These are phyloP conservation scores for Enteromius radiatus DNA, from an alignment of 2,797 vertebrate genomes.

Conservation along the genomic window DNA sequence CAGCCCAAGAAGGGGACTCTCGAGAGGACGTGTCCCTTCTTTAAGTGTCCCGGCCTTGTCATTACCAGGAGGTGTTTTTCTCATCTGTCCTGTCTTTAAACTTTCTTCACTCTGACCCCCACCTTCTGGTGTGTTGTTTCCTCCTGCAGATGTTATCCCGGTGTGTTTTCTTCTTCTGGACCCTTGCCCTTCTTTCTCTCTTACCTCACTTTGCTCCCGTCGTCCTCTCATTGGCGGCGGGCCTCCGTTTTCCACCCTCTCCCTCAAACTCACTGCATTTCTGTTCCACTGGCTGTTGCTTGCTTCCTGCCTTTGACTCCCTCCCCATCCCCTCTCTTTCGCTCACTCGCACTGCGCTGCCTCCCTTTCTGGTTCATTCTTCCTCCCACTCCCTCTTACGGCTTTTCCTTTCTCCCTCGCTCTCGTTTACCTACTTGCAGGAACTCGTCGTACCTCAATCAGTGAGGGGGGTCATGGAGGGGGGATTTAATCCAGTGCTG, in stretches of 20 bases:
- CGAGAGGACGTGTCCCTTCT: slow-evolving; percentile 63
- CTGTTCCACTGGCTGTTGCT: slow-evolving; percentile 60
- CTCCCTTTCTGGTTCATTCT: slow-evolving; percentile 60
- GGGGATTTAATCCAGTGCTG: slow-evolving; percentile 73
- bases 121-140: slow-evolving; percentile 59
- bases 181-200: slow-evolving; percentile 71
- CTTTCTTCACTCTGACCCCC: slow-evolving; percentile 54
- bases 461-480: slow-evolving; percentile 54
- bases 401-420: slow-evolving; percentile 51
- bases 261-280: slow-evolving; percentile 60
- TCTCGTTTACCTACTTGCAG: slow-evolving; percentile 51
- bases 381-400: slow-evolving; percentile 60
- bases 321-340: slow-evolving; percentile 49
- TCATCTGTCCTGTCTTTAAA: slow-evolving; percentile 56
- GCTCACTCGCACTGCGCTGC: slow-evolving; percentile 54
- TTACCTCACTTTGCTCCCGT: slow-evolving; percentile 48
- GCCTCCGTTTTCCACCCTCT: slow-evolving; percentile 60
- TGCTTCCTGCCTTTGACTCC: slow-evolving; percentile 62
- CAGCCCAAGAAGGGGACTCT: slow-evolving; percentile 67
- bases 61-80: slow-evolving; percentile 64
- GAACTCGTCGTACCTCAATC: slow-evolving; percentile 77
- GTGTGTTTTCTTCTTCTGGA: slow-evolving; percentile 68
- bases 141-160: slow-evolving; percentile 57
- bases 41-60: slow-evolving; percentile 68
- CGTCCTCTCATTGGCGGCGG: slow-evolving; percentile 42